phyloP scores from a whole-genome alignment of 2,113 vertebrate species.

The Lathamus discolor region DNA sequence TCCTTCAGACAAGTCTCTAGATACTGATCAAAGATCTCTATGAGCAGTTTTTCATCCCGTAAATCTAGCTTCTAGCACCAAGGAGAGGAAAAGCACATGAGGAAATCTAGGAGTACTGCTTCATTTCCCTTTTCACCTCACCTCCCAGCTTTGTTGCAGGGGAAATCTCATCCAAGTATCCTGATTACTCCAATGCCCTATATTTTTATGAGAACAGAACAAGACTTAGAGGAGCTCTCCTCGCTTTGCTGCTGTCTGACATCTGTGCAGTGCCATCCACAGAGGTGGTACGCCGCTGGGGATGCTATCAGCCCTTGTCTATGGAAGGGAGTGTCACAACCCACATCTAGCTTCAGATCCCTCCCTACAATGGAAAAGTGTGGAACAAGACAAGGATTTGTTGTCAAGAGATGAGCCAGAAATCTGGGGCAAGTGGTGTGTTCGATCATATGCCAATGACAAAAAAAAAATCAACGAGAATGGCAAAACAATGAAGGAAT shows the following conservation, averaged over 20 bases:
- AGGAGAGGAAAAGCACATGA: not conserved
- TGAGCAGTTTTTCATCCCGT: not conserved
- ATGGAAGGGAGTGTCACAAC: not conserved
- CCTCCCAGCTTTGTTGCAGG: not conserved
- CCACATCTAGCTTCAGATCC: not conserved
- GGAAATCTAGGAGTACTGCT: not conserved
- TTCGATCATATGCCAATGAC: not conserved
- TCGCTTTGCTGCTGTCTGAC: not conserved
- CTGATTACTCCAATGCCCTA: not conserved
- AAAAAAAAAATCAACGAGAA: not conserved
- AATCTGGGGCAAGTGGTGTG: not conserved
- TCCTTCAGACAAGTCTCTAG: not conserved
- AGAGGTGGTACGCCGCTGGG: not conserved
- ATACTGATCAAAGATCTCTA: not conserved
- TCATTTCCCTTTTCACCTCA: not conserved
- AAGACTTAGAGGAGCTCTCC: not conserved
- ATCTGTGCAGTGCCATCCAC: too few species aligned
- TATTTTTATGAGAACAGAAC: not conserved
- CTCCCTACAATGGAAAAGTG: not conserved
- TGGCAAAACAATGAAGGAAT: not conserved
- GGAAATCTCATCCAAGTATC: not conserved
- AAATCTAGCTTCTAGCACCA: not conserved
- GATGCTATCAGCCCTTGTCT: not conserved
- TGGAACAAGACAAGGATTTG: not conserved
- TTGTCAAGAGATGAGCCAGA: not conserved